These are phyloP conservation scores for Myrmophylax atrothorax DNA, from an alignment of 2,113 vertebrate genomes.

Conservation along the genomic window DNA sequence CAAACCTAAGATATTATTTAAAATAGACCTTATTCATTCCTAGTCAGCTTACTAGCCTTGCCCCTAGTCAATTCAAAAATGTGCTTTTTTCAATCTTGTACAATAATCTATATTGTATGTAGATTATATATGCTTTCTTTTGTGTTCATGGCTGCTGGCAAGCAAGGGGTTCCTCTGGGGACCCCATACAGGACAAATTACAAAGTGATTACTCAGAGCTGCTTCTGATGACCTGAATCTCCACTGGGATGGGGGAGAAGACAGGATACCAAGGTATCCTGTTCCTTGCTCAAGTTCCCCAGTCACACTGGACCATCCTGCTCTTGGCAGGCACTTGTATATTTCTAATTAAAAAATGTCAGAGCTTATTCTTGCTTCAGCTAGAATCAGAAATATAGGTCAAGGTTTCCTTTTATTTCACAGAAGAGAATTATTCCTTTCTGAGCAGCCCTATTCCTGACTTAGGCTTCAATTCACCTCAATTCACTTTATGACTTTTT, in stretches of 20 bases:
- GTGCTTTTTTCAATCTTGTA: not conserved
- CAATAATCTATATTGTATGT: not conserved
- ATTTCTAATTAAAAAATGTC: not conserved
- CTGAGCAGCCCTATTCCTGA: not conserved
- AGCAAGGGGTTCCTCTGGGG: not conserved
- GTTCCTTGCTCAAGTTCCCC: not conserved
- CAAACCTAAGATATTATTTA: not conserved
- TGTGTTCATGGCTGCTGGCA: not conserved
- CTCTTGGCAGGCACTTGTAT: not conserved
- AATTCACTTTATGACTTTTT: not conserved
- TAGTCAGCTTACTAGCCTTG: not conserved
- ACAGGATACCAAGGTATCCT: not conserved
- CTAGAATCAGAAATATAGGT: not conserved
- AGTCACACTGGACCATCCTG: not conserved
- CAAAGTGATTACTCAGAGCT: not conserved
- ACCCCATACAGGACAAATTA: not conserved
- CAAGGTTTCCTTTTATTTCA: not conserved
- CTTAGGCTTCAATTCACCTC: not conserved
- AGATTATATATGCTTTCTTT: not conserved
- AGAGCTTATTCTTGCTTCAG: not conserved
- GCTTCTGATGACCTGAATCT: not conserved
- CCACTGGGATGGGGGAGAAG: not conserved
- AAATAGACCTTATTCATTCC: not conserved
- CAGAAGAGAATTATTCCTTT: not conserved
- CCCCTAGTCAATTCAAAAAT: not conserved